Evolutionary conservation across 2,113 vertebrate species (phyloP), one percentile per base, ranked within the genome.

Genomic region (Archilochus colubris): DNA sequence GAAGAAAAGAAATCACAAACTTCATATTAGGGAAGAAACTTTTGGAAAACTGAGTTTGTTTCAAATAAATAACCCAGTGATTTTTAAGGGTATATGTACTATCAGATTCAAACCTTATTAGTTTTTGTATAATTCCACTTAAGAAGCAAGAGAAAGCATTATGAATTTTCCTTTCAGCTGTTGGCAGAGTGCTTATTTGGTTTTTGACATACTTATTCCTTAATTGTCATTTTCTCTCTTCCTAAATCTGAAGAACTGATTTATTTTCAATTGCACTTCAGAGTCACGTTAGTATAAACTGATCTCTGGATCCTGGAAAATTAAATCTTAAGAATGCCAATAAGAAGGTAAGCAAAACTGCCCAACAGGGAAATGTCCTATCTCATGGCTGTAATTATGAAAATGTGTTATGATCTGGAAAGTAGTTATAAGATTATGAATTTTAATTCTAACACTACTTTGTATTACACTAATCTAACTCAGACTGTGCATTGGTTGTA

Each of bases 261-360:
- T 96, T 94, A 95, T 95, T 91, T 95, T 75, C 86, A 97, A 91
- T 90, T 82, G 92, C 73, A 78, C 73, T 93, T 96, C 19, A 86
- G 91, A 89, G 92, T 80, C 79, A 90, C 5, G 14, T 85, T 94
- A 90, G 76, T 61, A 94, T 81, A 87, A 97, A 95, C 46, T 0
- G 53, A 94, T 92, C 86, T 94, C 88, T 94, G 70, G 75, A 88
- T 92, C 80, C 67, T 69, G 46, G 77, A 93, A 96, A 95, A 97
- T 97, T 82, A 94, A 91, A 95, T 93, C 92, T 88, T 85, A 85
- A 75, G 74, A 94, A 94, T 64, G 59, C 57, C 87, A 93, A 93
- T 95, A 95, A 96, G 96, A 92, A 93, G 86, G 80, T 92, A 94
- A 80, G 74, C 40, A 82, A 89, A 96, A 95, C 28, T 82, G 83